Evolutionary conservation across 2,888 invertebrate species (phyloP).

Genomic region (Stenchaetothrips biformis): DNA sequence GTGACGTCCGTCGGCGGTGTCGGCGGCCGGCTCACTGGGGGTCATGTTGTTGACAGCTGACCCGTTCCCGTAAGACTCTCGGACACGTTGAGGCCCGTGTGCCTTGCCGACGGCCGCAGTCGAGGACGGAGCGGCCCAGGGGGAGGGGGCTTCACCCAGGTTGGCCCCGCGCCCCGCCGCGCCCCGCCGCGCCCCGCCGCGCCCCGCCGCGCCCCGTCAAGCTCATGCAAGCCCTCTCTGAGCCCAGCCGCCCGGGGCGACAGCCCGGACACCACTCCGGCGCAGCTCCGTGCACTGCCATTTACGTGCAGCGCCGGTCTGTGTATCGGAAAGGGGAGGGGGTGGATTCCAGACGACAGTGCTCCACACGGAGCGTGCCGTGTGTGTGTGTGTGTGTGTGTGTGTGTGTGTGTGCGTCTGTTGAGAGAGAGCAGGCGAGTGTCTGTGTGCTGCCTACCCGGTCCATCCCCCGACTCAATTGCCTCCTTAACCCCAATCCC

Average conservation of each 20-base stretch:
- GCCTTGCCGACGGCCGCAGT: background rate
- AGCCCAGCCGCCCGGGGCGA: background rate
- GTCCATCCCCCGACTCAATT: too few species aligned
- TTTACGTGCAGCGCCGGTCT: constrained; percentile 8
- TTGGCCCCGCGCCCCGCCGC: background rate
- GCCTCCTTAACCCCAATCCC: too few species aligned
- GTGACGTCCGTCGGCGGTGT: background rate
- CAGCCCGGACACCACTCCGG: constrained; percentile 1
- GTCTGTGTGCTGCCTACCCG: too few species aligned
- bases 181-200: background rate
- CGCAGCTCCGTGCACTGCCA: background rate
- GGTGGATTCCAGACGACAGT: too few species aligned
- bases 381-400: too few species aligned
- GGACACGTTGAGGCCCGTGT: background rate
- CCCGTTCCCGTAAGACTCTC: background rate
- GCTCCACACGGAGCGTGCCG: too few species aligned
- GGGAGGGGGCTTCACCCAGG: background rate
- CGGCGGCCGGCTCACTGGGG: background rate
- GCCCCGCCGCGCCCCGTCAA: background rate
- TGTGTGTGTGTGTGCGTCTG: too few species aligned
- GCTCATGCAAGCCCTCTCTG: too few species aligned
- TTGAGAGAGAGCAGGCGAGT: too few species aligned
- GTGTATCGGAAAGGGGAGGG: background rate
- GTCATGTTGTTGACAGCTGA: constrained; percentile 17
- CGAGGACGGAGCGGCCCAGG: background rate